Conservation (phyloP, 2,113 vertebrate genomes). For the Poeciliopsis retropinna region DNA sequence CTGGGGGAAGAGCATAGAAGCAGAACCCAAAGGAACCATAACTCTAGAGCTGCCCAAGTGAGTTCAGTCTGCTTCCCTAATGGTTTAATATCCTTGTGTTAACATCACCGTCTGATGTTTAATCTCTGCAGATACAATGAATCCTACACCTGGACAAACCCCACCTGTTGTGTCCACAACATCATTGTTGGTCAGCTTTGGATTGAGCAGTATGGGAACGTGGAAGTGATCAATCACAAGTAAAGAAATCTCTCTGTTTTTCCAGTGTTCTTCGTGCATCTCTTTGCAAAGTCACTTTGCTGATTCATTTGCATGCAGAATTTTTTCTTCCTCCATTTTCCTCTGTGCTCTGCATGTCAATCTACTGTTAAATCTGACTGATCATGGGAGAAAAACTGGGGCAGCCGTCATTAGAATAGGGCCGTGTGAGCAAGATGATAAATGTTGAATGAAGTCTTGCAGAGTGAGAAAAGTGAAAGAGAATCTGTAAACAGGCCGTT, state of each 20-base stretch:
- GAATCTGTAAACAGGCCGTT: slow-evolving; percentile 47
- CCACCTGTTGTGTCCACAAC: slow-evolving; percentile 96
- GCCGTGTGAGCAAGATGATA: slow-evolving; percentile 41
- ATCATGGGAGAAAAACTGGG: slow-evolving; percentile 61
- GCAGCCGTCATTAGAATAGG: slow-evolving; percentile 41
- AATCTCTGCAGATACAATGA: slow-evolving; percentile 86
- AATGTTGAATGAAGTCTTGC: slow-evolving; percentile 57
- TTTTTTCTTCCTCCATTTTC: neutral
- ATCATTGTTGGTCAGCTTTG: slow-evolving; percentile 98
- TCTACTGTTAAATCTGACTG: slow-evolving; percentile 56
- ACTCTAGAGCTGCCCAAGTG: slow-evolving; percentile 97
- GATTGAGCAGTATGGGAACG: slow-evolving; percentile 97
- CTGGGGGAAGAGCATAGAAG: slow-evolving; percentile 98
- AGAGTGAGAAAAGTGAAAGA: slow-evolving; percentile 29
- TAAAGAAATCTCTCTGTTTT: slow-evolving; percentile 68
- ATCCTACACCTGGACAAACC: slow-evolving; percentile 98
- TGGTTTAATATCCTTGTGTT: neutral
- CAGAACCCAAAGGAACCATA: slow-evolving; percentile 94
- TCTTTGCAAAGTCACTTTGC: neutral
- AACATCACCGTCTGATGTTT: neutral
- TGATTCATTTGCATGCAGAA: slow-evolving; percentile 5
- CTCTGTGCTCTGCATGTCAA: slow-evolving; percentile 20
- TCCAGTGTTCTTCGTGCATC: neutral
- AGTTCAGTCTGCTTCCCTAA: slow-evolving; percentile 62
- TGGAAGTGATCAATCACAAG: slow-evolving; percentile 98